Percentiles rank a stretch among this genome's conserved stretches.
phyloP scores from a whole-genome alignment of 2,113 vertebrate genomes.

The Cervus canadensis region DNA sequence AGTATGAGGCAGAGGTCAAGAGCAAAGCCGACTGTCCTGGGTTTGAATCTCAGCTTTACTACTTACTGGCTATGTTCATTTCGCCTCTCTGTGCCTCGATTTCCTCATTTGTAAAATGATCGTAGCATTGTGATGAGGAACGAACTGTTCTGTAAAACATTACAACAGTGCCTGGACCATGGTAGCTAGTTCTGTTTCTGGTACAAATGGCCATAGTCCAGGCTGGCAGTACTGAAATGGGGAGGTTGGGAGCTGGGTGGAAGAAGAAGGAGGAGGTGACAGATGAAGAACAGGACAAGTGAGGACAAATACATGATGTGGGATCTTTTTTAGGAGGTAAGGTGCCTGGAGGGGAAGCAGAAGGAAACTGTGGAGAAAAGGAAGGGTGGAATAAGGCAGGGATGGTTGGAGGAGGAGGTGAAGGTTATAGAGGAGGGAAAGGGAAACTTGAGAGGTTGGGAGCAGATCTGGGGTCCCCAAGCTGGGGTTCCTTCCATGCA shows the following conservation, averaged over 20 bases:
- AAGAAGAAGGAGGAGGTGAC: not conserved
- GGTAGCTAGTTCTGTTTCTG: no score
- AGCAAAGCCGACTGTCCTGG: not conserved
- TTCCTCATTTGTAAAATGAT: not conserved
- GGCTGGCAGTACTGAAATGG: not conserved
- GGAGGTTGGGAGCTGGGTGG: not conserved
- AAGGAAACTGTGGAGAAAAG: not conserved
- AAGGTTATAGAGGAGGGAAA: not conserved
- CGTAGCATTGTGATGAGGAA: not conserved
- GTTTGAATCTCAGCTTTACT: not conserved
- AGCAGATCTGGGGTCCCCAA: not conserved
- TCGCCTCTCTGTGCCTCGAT: not conserved
- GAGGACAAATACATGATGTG: not conserved
- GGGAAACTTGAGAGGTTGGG: not conserved
- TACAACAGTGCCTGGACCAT: not conserved
- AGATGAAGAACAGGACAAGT: not conserved
- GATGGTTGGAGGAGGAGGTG: not conserved
- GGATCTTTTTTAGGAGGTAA: not conserved
- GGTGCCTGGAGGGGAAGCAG: fast-evolving
- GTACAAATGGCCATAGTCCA: not conserved
- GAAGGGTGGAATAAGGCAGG: fast-evolving
- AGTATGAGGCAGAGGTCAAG: not conserved
- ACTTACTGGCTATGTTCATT: not conserved
- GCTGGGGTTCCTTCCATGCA: not conserved
- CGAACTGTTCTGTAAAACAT: not conserved